Evolutionary conservation across 2,888 invertebrate species (phyloP), one percentile per base, ranked within the genome.

Genomic region (Fragum whitleyi): DNA sequence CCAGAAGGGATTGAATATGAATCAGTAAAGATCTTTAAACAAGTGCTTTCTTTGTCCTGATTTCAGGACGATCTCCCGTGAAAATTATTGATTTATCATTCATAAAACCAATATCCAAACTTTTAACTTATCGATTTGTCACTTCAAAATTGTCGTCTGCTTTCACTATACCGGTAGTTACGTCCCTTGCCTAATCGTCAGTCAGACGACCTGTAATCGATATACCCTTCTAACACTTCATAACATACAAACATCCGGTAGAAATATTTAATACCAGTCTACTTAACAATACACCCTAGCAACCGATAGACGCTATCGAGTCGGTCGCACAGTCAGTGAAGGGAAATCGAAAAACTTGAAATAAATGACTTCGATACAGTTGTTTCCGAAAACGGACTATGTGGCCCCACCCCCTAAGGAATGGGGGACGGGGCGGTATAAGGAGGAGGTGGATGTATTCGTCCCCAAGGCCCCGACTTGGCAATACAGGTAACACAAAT

Each of bases 381-480:
- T 90, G 26, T 89, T 89, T 69, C 88, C 84, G n/a, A 74, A 82
- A 62, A 75, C 75, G 26, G 87, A 88, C 29, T 86, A 85, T 70
- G 65, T 70, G 75, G 80, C 81, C 70, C 47, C 73, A 19, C 83
- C 85, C 21, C 90, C 89, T 5, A 85, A 82, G 77, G 90, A 90
- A 78, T 90, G 90, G 90, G 90, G 90, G 21, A 86, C 90, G 61
- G 90, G 90, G 21, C 83, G 88, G 61, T 77, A 83, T 51, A 89
- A 89, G 68, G 87, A 87, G 74, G 88, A 89, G 32, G 87, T 86
- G 55, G 87, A 89, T 65, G 77, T 89, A 23, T 89, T 85, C 68
- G 81, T 89, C n/a, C 89, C 88, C 2, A 86, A 87, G 47, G 85
- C 88, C 28, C 88, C 90, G 53, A 89, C 90, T 29, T 90, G 89